These are phyloP conservation scores for Lichenostomus cassidix DNA, from an alignment of 2,113 vertebrate genomes.

Conservation along the genomic window DNA sequence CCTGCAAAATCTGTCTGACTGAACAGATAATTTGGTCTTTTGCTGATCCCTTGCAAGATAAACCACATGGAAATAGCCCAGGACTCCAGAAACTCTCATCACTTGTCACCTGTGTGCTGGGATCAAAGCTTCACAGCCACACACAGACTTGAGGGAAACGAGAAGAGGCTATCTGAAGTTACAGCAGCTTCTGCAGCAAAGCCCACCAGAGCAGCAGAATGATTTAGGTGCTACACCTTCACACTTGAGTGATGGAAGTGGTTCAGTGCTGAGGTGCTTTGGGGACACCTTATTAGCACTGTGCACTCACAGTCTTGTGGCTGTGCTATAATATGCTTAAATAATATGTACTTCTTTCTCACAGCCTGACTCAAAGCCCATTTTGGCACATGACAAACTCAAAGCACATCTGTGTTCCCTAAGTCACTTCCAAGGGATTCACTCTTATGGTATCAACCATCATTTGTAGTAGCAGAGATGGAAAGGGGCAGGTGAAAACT, in stretches of 20 bases:
- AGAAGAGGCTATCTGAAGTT: not conserved
- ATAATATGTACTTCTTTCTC: not conserved
- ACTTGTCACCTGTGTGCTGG: not conserved
- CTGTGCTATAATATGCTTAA: not conserved
- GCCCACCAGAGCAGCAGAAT: not conserved
- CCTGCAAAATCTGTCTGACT: not conserved
- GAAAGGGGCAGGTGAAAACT: not conserved
- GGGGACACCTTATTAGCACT: not conserved
- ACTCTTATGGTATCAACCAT: fast-evolving
- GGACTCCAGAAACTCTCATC: not conserved
- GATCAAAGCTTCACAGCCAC: not conserved
- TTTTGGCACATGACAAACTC: not conserved
- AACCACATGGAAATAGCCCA: not conserved
- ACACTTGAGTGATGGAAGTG: fast-evolving
- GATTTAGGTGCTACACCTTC: not conserved
- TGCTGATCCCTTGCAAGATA: not conserved
- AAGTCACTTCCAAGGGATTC: not conserved
- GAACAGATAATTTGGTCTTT: not conserved
- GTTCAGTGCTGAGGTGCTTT: not conserved
- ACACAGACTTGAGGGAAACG: not conserved
- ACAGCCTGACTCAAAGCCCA: not conserved
- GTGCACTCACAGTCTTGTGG: not conserved
- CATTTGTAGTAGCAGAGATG: not conserved
- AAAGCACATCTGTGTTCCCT: fast-evolving
- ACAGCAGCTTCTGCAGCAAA: not conserved